These are phyloP conservation scores for Drosophila aff. DNA, from an alignment of 1,140 invertebrate species.

Conservation along the genomic window DNA sequence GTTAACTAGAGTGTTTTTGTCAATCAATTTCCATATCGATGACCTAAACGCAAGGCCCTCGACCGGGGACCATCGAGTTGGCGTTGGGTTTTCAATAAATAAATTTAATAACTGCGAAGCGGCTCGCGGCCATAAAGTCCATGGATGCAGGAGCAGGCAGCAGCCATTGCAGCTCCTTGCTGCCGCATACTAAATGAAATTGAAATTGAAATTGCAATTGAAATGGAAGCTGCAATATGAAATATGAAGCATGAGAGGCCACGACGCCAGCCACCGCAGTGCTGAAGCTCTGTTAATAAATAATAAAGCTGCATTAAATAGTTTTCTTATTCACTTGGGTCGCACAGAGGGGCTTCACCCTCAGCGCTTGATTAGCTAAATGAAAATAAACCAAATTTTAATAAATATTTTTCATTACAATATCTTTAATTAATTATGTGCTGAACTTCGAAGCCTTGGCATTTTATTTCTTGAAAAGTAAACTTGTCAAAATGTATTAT, in stretches of 20 bases:
- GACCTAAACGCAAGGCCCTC: conserved; percentile 52
- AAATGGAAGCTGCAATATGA: conserved; percentile 21
- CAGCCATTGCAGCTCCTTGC: conserved; percentile 10
- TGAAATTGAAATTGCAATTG: conserved; percentile 11
- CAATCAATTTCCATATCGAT: conserved; percentile 79
- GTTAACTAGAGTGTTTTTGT: conserved; percentile 59
- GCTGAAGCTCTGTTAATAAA: conserved; percentile 25
- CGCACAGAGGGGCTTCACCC: not conserved
- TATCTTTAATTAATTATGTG: no score
- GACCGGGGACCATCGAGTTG: conserved; percentile 17
- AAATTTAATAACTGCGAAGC: conserved; percentile 69
- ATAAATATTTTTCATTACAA: not conserved
- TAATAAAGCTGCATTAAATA: conserved; percentile 10
- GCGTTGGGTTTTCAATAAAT: conserved; percentile 72
- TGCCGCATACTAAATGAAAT: conserved; percentile 31
- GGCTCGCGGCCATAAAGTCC: conserved; percentile 46
- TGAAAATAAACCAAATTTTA: not conserved
- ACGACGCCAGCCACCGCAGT: conserved; percentile 9
- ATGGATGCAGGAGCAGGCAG: conserved; percentile 9
- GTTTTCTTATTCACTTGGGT: not conserved
- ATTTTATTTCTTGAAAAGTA: not conserved
- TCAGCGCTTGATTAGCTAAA: no score
- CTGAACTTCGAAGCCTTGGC: not conserved
- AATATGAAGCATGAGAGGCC: conserved; percentile 7
- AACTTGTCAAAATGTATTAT: not conserved